These are phyloP conservation scores for Saccostrea glomerata DNA, from an alignment of 1,140 invertebrate species.

Conservation along the genomic window DNA sequence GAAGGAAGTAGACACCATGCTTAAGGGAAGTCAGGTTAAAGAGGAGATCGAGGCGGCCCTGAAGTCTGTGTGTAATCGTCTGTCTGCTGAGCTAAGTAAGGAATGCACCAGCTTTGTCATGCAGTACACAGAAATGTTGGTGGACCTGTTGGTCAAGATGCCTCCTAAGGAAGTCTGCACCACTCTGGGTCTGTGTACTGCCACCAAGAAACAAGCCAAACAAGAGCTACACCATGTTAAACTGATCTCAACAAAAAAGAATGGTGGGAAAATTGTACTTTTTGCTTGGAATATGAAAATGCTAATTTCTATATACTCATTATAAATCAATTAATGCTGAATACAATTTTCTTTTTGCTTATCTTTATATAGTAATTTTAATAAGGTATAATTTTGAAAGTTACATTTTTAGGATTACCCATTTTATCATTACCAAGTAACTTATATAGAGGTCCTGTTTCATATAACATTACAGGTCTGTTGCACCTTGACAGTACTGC, in stretches of 20 bases:
- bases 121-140: conserved; percentile 48
- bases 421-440: no score
- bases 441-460: no score
- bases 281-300: not conserved
- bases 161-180: conserved; percentile 51
- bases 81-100: not conserved
- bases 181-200: conserved; percentile 49
- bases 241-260: not conserved
- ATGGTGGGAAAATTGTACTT: not conserved
- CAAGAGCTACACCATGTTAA: conserved; percentile 2
- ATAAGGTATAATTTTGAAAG: no score
- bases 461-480: not conserved
- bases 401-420: no score
- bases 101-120: conserved; percentile 59
- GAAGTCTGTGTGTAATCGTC: conserved; percentile 16
- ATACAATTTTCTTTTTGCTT: not conserved
- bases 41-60: not conserved
- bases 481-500: not conserved
- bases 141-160: conserved; percentile 55
- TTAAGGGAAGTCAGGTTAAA: not conserved
- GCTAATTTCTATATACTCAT: not conserved
- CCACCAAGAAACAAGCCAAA: not conserved
- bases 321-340: not conserved
- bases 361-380: no score
- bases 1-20: conserved; percentile 3